Evolutionary conservation across 2,797 vertebrate species (phyloP).

Genomic region (Urocyon cinereoargenteus): DNA sequence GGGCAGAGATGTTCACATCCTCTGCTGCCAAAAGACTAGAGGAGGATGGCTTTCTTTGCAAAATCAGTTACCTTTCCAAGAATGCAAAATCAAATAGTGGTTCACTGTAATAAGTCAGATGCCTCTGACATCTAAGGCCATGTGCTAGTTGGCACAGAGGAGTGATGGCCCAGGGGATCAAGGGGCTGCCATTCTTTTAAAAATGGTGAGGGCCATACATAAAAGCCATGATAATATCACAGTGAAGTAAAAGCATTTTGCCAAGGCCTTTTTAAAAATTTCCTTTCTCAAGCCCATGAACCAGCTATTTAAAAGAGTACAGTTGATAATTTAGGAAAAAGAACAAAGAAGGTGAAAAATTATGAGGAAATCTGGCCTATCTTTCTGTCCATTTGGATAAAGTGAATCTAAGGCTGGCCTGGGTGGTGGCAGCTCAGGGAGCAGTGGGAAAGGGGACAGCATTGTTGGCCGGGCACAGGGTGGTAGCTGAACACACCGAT

Average conservation of each 20-base stretch:
- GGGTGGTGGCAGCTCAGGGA: not conserved
- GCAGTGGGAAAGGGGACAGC: not conserved
- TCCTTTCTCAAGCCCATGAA: not conserved
- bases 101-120: not conserved
- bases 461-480: fast-evolving
- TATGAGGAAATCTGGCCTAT: not conserved
- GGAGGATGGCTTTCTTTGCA: not conserved
- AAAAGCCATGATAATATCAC: fast-evolving
- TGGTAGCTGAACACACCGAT: not conserved
- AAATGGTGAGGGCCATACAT: not conserved
- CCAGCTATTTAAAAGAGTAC: not conserved
- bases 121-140: not conserved
- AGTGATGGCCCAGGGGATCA: fast-evolving
- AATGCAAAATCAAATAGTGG: fast-evolving
- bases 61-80: not conserved
- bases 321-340: not conserved
- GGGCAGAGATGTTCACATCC: too few relatives aligned
- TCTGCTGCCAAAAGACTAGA: too few relatives aligned
- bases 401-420: not conserved
- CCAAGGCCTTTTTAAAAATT: not conserved
- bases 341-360: not conserved
- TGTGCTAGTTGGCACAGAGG: not conserved
- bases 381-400: not conserved
- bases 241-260: not conserved
- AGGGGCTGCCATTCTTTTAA: not conserved